Base-by-base conservation (phyloP, 2,888 invertebrate genomes). In the Blomia tropicalis region DNA sequence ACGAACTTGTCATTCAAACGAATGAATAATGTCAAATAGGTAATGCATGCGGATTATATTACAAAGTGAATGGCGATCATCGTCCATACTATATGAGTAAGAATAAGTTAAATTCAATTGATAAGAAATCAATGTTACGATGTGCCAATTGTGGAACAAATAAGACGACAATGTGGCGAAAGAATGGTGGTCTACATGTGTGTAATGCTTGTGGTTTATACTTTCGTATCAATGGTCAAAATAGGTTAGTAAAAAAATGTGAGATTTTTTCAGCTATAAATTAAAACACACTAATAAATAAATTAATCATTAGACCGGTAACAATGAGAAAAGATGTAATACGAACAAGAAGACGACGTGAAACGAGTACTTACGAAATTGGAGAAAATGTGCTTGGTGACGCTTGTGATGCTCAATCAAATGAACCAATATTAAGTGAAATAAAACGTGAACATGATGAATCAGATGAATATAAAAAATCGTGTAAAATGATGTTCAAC, bases 121-220 rank as follows among this genome's bases (percentile, higher is more conserved):
- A 32, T 4, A 43, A 47, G 17, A 60, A 60, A 32, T 44, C 44
- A 44, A 44, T 60, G 30, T 44, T 60, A 2, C 60, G 47, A 22
- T 60, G 60, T 44, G 60, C 60, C 17, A 60, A 60, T 32, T 60
- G 60, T 47, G 60, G 60, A 23, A 60, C 60, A 11, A 60, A 60
- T 47, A 60, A 60, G 44, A 60, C 60, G 32, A 60, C 60, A 29
- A 60, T 60, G 60, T 60, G 60, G 60, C 43, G 60, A 22, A 60
- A 47, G 44, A 47, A 60, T 32, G 60, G 60, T 31, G 60, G 60
- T 14, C 44, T 60, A 30, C 60, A 60, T 23, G 60, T 60, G 0
- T 60, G 60, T 47, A 60, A 60, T 22, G 60, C 60, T 29, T 60
- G 60, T 22, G 60, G 60, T 30, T 44, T 60, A 7, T 60, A 44